These are phyloP conservation scores for Neopipo cinnamomea DNA, from an alignment of 2,113 vertebrate species.

Conservation along the genomic window DNA sequence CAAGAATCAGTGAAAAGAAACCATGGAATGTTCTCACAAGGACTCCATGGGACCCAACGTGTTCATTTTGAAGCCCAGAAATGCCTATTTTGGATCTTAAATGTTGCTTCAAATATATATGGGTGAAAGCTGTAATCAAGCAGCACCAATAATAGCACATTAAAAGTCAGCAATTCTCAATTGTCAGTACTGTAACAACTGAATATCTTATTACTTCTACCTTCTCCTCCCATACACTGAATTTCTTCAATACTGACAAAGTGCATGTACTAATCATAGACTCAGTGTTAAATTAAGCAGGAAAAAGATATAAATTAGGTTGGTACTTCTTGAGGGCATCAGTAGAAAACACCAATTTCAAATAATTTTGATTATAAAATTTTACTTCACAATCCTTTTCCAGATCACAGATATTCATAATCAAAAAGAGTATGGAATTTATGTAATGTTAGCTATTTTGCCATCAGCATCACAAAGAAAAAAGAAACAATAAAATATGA, in stretches of 20 bases:
- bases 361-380: conserved; percentile 69
- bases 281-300: conserved; percentile 55
- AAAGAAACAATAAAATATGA: conserved; percentile 69
- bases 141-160: conserved; percentile 68
- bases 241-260: conserved; percentile 49
- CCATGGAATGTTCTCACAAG: background rate
- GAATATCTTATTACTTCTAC: conserved; percentile 48
- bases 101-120: conserved; percentile 15
- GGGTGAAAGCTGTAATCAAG: conserved; percentile 57
- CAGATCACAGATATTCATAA: conserved; percentile 68
- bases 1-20: background rate
- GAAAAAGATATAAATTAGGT: conserved; percentile 41
- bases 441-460: conserved; percentile 56
- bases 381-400: conserved; percentile 73
- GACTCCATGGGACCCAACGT: background rate
- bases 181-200: conserved; percentile 54
- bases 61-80: background rate
- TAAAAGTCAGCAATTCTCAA: conserved; percentile 68
- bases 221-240: conserved; percentile 24
- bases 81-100: conserved; percentile 14
- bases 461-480: conserved; percentile 70
- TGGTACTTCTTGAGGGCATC: conserved; percentile 52
- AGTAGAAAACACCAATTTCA: conserved; percentile 69
- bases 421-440: conserved; percentile 65
- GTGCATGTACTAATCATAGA: conserved; percentile 55